A percentile compares a stretch with the other conserved stretches of the same genome.
Conservation (phyloP, 2,888 invertebrate species). For the Ectobius pallidus region DNA sequence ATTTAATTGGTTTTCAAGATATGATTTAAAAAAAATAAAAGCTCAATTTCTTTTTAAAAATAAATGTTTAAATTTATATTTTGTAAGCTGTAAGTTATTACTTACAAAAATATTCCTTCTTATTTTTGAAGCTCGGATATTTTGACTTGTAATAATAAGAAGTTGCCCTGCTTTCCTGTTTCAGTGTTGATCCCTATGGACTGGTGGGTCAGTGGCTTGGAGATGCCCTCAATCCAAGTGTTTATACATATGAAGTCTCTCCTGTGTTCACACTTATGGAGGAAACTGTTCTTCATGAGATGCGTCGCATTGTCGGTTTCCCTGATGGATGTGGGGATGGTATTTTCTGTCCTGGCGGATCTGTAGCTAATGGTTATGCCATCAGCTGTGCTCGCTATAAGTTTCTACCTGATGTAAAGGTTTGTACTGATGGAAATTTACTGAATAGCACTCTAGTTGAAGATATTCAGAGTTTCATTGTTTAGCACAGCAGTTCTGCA, state of each 20-base stretch:
- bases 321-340: constrained; percentile 78
- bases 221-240: constrained; percentile 84
- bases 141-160: no score
- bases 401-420: constrained; percentile 76
- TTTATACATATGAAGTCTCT: constrained; percentile 89
- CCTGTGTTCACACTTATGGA: constrained; percentile 90
- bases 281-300: constrained; percentile 76
- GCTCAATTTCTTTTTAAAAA: no score
- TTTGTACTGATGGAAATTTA: constrained; percentile 50
- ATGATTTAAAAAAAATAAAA: no score
- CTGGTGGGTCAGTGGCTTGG: constrained; percentile 84
- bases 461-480: no score
- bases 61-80: no score
- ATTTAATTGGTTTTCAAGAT: no score
- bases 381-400: constrained; percentile 82
- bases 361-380: constrained; percentile 89
- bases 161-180: no score
- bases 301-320: constrained; percentile 81
- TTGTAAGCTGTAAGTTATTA: no score
- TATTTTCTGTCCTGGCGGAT: constrained; percentile 89
- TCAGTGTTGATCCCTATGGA: constrained; percentile 78
- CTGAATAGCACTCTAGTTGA: background rate
- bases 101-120: no score
- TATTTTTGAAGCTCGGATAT: no score
- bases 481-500: no score